phyloP scores from a whole-genome alignment of 2,888 invertebrate species.

The Folsomia candida region DNA sequence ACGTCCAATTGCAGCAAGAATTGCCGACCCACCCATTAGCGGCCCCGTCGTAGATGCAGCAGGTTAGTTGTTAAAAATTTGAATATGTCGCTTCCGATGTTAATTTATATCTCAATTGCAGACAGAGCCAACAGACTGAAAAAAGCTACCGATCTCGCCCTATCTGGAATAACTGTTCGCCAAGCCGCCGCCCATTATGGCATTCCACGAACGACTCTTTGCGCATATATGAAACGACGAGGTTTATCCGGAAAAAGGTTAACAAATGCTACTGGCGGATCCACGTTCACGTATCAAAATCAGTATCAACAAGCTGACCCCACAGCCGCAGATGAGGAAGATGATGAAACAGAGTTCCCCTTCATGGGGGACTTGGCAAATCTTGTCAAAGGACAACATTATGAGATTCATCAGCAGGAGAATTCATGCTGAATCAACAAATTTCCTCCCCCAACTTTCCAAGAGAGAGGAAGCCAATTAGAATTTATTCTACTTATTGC shows the following conservation, averaged over 20 bases:
- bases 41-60: slow-evolving; percentile 26
- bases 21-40: background rate
- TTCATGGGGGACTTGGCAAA: background rate
- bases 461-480: too few species aligned
- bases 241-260: slow-evolving; percentile 17
- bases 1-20: too few species aligned
- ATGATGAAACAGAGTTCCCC: background rate
- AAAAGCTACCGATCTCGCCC: slow-evolving; percentile 48
- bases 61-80: too few species aligned
- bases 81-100: too few species aligned
- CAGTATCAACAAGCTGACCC: background rate
- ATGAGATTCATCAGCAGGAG: background rate
- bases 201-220: slow-evolving; percentile 62
- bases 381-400: background rate
- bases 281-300: background rate
- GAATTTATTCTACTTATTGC: too few species aligned
- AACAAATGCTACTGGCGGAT: background rate
- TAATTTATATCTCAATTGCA: too few species aligned
- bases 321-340: background rate
- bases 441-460: too few species aligned
- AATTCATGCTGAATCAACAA: background rate
- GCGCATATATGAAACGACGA: slow-evolving; percentile 65
- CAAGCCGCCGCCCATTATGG: slow-evolving; percentile 63
- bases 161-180: slow-evolving; percentile 62
- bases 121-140: slow-evolving; percentile 48